Evolutionary conservation across 2,797 vertebrate species (phyloP).

Genomic region (Tadarida brasiliensis): DNA sequence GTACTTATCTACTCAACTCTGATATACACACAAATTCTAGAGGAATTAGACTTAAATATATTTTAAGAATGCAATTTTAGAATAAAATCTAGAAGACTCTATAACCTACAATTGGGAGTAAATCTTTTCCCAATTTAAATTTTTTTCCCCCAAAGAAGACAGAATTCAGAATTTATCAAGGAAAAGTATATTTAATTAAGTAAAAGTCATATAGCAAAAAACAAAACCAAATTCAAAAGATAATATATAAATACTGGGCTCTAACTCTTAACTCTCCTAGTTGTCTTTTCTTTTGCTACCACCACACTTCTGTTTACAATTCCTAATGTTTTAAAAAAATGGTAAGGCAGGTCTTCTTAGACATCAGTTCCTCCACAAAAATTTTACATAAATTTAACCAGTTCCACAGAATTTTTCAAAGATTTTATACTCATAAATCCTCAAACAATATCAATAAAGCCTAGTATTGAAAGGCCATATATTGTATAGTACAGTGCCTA

Average conservation of each 20-base stretch:
- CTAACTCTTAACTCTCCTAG: neutral
- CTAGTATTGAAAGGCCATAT: neutral
- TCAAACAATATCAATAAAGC: neutral
- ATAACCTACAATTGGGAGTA: neutral
- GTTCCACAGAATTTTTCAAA: slow-evolving; percentile 7
- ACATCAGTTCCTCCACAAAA: neutral
- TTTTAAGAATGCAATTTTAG: neutral
- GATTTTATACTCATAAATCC: neutral
- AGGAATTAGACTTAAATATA: neutral
- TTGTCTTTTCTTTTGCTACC: neutral
- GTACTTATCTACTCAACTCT: neutral
- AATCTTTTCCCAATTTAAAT: neutral
- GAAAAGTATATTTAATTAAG: neutral
- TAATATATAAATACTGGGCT: neutral
- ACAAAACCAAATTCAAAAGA: neutral
- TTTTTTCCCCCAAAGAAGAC: neutral
- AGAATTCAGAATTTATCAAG: slow-evolving; percentile 12
- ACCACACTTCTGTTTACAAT: neutral
- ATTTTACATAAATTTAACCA: neutral
- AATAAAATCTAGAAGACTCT: neutral
- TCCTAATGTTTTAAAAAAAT: neutral
- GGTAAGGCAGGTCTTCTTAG: neutral
- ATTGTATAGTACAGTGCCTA: neutral
- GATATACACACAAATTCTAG: neutral
- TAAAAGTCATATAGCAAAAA: neutral